phyloP scores from a whole-genome alignment of 2,888 invertebrate genomes.

The Chrysolina haemoptera region DNA sequence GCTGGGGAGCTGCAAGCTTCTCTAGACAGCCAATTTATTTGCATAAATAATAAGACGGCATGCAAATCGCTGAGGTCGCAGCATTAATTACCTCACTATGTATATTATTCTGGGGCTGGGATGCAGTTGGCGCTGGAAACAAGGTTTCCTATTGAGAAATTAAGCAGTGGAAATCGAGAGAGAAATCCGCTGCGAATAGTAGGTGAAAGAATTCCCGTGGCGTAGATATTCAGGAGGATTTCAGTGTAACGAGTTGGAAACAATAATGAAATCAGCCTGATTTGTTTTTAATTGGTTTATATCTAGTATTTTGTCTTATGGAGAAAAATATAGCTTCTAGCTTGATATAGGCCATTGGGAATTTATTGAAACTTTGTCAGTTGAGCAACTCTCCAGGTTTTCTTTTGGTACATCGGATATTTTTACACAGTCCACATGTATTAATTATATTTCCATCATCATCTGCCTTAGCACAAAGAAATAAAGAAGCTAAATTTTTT shows the following conservation, averaged over 20 bases:
- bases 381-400: no score
- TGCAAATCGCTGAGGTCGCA: slow-evolving; percentile 69
- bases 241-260: background rate
- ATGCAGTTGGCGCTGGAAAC: slow-evolving; percentile 58
- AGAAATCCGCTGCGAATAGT: background rate
- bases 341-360: no score
- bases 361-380: no score
- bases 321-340: no score
- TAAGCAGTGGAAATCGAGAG: slow-evolving; percentile 8
- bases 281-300: no score
- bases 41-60: slow-evolving; percentile 70
- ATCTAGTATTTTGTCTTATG: no score
- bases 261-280: no score
- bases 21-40: slow-evolving; percentile 67
- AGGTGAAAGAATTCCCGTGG: background rate
- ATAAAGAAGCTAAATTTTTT: no score
- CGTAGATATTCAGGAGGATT: background rate
- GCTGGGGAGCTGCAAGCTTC: slow-evolving; percentile 58
- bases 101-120: slow-evolving; percentile 62
- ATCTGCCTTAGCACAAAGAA: no score
- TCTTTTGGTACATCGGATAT: no score
- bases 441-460: no score
- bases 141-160: slow-evolving; percentile 21
- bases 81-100: slow-evolving; percentile 69
- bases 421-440: no score